A percentile compares a stretch with the other conserved stretches of the same genome.
These are phyloP conservation scores for Chloropsis hardwickii DNA, from an alignment of 2,113 vertebrate genomes.

Conservation along the genomic window DNA sequence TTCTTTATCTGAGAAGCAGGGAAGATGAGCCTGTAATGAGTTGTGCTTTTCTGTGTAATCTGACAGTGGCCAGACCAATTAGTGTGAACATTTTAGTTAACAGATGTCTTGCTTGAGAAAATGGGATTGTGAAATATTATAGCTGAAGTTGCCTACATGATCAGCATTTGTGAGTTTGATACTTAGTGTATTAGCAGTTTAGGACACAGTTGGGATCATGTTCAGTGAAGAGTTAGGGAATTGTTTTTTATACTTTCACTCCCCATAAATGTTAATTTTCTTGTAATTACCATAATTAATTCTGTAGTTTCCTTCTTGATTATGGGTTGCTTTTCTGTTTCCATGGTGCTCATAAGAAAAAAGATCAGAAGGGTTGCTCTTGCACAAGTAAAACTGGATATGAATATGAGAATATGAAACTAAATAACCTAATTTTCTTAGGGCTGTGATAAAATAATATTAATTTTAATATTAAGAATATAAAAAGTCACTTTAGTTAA, in stretches of 20 bases:
- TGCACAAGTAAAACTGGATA: background rate
- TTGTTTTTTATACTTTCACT: background rate
- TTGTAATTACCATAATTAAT: background rate
- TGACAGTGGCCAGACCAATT: background rate
- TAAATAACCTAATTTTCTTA: background rate
- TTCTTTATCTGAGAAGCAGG: background rate
- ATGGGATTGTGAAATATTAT: fast-evolving
- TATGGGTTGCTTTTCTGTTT: background rate
- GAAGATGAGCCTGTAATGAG: background rate
- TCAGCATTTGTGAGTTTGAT: background rate
- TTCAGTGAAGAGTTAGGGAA: background rate
- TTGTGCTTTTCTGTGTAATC: background rate
- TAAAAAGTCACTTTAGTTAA: background rate
- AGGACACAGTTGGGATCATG: background rate
- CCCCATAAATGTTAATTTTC: background rate
- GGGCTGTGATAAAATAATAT: background rate
- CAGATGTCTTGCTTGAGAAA: background rate
- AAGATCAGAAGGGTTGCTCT: background rate
- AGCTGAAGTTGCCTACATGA: background rate
- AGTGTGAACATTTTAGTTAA: background rate
- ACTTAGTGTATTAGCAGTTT: background rate
- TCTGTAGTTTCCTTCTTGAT: background rate
- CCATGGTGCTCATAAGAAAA: background rate
- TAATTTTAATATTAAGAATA: background rate
- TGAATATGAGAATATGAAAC: background rate